Evolutionary conservation across 2,797 vertebrate genomes (phyloP).

Genomic region (Luscinia megarhynchos): DNA sequence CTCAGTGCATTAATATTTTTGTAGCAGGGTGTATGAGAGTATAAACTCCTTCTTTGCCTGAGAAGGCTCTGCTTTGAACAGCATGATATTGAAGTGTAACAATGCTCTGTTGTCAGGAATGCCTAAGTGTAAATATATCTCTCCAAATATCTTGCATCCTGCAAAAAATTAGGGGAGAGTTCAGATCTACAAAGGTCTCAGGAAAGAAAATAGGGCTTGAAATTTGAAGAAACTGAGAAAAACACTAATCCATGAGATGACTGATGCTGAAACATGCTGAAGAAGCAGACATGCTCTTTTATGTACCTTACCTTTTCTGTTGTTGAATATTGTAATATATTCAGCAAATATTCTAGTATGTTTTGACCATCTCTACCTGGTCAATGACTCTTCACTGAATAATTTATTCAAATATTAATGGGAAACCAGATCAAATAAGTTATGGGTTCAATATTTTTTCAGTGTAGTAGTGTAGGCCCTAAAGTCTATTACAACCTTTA

Average conservation of each 20-base stretch:
- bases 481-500: constrained; percentile 17
- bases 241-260: neutral
- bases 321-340: neutral
- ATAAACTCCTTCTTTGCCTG: neutral
- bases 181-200: neutral
- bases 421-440: constrained; percentile 24
- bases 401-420: constrained; percentile 43
- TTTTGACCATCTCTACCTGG: neutral
- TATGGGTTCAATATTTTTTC: neutral
- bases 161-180: neutral
- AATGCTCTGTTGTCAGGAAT: neutral
- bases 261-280: neutral
- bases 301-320: neutral
- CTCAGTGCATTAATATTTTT: neutral
- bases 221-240: neutral
- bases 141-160: neutral
- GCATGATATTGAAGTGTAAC: neutral
- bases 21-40: neutral
- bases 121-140: neutral
- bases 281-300: neutral
- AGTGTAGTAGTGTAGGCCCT: too few relatives aligned
- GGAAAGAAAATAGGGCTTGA: neutral
- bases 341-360: neutral
- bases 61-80: neutral
- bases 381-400: constrained; percentile 31